Base-by-base conservation (phyloP, 2,797 vertebrate species). In the Echeneis naucrates region DNA sequence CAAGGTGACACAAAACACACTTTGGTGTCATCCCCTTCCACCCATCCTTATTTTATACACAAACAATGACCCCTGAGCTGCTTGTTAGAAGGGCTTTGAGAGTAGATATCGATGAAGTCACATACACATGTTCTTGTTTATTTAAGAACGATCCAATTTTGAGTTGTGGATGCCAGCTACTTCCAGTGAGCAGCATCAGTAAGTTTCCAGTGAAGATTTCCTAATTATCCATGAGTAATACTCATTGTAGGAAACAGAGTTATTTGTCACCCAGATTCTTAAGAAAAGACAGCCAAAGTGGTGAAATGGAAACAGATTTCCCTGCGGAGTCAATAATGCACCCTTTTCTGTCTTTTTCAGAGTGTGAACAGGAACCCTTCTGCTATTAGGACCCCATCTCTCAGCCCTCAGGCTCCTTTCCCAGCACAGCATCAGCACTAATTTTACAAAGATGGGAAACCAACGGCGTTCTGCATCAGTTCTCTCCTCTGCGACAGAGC, bases 401-500 rank as follows among this genome's bases (percentile, higher is more conserved):
- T 23, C 50, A 73, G 74, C 89, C 90, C 75, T 65, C 60, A 64
- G 80, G 87, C 83, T 57, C 42, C 75, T 44, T 37, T 35, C 55
- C 63, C 47, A 55, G 61, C 63, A 56, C 40, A 40, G 70, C 75
- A 52, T 44, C 59, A 3, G 35, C 0, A 27, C 65, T 81, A 65
- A 80, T 86, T 81, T 62, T 44, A 69, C 50, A 58, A 70, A 85
- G 87, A 72, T 53, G 54, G 75, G 52, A 54, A 87, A 87, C 83
- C 81, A 72, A 73, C 64, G 63, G 81, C 8, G 70, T 77, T 83
- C 69, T 85, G 75, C 87, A 80, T 78, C 80, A 65, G 75, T 65
- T 83, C 77, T 37, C 75, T 68, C 78, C 72, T 84, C 82, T 79
- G 83, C 79, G 72, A 76, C 80, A 38, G 55, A 72, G 82, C 27